Conservation (phyloP, 2,888 invertebrate genomes). For the Torymus auratus region DNA sequence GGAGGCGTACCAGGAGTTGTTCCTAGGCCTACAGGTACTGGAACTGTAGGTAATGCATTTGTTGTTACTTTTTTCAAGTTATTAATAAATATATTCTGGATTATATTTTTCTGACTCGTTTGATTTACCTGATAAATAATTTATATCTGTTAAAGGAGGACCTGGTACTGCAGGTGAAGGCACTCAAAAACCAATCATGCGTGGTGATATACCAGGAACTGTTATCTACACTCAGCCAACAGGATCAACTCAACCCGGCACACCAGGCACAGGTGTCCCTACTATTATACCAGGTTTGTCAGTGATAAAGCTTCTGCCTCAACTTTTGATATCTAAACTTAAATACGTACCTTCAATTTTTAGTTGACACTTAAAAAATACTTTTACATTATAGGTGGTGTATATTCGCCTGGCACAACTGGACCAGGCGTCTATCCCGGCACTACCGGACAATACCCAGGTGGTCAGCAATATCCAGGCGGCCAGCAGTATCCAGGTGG, state of each 20-base stretch:
- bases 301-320: neutral
- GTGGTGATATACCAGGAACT: constrained; percentile 57
- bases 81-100: too few relatives aligned
- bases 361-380: too few relatives aligned
- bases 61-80: too few relatives aligned
- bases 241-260: constrained; percentile 49
- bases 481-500: constrained; percentile 16
- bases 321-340: neutral
- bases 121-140: too few relatives aligned
- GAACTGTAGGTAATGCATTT: too few relatives aligned
- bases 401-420: neutral
- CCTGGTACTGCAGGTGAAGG: neutral
- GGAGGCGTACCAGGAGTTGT: too few relatives aligned
- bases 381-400: neutral
- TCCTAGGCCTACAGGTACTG: too few relatives aligned
- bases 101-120: too few relatives aligned
- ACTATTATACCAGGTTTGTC: constrained; percentile 22
- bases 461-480: constrained; percentile 17
- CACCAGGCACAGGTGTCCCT: constrained; percentile 39
- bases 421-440: constrained; percentile 3
- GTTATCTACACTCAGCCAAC: constrained; percentile 51
- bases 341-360: too few relatives aligned
- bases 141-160: constrained; percentile 3
- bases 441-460: constrained; percentile 34
- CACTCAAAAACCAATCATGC: constrained; percentile 29